Evolutionary conservation across 2,113 vertebrate genomes (phyloP), one percentile per base, ranked within the genome.

Genomic region (Ivindomyrus marchei): DNA sequence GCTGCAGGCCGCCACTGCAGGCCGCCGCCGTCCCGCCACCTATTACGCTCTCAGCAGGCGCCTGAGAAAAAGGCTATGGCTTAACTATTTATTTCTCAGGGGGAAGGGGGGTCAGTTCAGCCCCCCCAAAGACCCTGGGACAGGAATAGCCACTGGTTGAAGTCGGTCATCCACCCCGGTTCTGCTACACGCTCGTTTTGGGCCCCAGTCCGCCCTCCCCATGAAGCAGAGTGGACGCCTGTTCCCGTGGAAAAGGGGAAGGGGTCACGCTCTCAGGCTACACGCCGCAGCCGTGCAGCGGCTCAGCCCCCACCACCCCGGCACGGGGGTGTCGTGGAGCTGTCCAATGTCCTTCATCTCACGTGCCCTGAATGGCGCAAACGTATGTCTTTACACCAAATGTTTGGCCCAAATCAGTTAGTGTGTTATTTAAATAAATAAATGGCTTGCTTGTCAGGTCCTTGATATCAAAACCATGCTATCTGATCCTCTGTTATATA

Each of bases 1-100:
- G 91, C 94, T 84, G 87, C 90, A 39, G 93, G n/a, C 90, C 92
- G 91, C 80, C 19, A 91, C 94, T 84, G 87, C 90, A 39, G 93
- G n/a, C 90, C 92, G 91, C 80, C 19, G 91, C 95, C 96, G 95
- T 96, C 94, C 8, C 93, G 90, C 93, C 95, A 97, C 95, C 96
- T 97, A 96, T 96, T 95, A 86, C 94, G 90, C 91, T 52, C 92
- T 89, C 92, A 89, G 92, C 92, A 58, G 88, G 83, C 89, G 95
- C 96, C 90, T 96, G 96, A 96, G 96, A 97, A 97, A 96, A 94
- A 95, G 94, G 91, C 94, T 95, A 95, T 96, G 96, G 96, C 95
- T 94, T 96, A 91, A 85, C 90, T 66, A 89, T 90, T 89, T 85
- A 89, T 92, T 92, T 93, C 91, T 50, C 92, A 92, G 94, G 56